Percentiles rank a stretch among this genome's conserved stretches.
Evolutionary conservation across 2,888 invertebrate genomes (phyloP).

Genomic region (Leptopterna dolabrata): DNA sequence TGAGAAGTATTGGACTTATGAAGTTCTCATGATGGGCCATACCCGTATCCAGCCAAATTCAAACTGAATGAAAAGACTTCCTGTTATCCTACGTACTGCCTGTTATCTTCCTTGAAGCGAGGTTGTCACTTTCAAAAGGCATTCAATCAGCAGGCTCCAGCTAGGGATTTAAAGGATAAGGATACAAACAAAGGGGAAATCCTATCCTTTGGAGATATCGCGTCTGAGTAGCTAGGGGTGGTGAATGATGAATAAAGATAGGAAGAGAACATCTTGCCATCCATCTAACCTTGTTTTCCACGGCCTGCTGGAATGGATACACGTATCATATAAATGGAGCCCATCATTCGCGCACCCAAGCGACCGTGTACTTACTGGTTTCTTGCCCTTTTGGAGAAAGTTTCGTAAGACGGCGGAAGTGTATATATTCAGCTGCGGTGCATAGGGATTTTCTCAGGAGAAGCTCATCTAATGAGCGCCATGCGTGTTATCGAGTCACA

Average conservation of each 20-base stretch:
- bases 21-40: too few species aligned
- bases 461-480: background rate
- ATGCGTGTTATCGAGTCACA: background rate
- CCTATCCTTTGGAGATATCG: background rate
- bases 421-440: background rate
- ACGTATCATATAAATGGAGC: background rate
- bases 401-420: background rate
- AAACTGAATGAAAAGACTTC: too few species aligned
- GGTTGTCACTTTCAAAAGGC: background rate
- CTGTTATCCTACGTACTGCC: too few species aligned
- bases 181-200: background rate
- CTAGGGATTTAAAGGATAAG: background rate
- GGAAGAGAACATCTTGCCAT: background rate
- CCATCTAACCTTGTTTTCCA: constrained; percentile 15
- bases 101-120: too few species aligned
- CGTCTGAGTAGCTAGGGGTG: background rate
- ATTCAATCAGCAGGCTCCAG: background rate
- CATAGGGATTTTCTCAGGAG: background rate
- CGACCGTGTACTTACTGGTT: background rate
- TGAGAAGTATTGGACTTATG: too few species aligned
- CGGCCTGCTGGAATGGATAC: background rate
- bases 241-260: constrained; percentile 25
- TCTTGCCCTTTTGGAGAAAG: background rate
- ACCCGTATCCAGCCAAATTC: too few species aligned
- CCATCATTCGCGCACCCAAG: background rate